Percentiles rank a stretch among this genome's conserved stretches.
Conservation (phyloP, 2,113 vertebrate genomes). For the Harpagus bidentatus region DNA sequence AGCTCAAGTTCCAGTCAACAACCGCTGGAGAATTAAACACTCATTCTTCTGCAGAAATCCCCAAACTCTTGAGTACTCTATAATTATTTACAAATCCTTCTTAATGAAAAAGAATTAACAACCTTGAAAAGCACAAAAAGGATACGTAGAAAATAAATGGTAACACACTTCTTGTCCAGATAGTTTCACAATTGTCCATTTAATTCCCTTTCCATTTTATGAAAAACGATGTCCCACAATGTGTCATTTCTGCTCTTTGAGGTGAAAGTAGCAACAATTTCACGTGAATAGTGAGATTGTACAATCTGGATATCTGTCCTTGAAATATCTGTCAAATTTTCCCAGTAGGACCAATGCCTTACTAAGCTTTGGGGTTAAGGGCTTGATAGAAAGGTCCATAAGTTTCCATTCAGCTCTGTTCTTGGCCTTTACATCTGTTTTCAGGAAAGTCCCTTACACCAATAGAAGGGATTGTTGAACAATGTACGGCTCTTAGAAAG, state of each 20-base stretch:
- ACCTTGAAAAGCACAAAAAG: not conserved
- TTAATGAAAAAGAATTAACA: not conserved
- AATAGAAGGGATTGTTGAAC: not conserved
- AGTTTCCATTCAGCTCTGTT: not conserved
- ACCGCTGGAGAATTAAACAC: not conserved
- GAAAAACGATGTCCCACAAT: not conserved
- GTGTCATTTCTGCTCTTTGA: not conserved
- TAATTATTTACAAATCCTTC: not conserved
- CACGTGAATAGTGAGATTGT: not conserved
- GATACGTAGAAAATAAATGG: not conserved
- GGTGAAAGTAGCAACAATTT: not conserved
- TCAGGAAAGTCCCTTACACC: not conserved
- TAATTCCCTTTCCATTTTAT: not conserved
- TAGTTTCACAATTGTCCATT: not conserved
- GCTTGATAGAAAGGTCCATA: not conserved
- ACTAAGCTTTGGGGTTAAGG: not conserved
- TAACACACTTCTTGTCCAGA: not conserved
- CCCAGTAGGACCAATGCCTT: not conserved
- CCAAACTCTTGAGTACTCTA: not conserved
- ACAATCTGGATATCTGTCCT: not conserved
- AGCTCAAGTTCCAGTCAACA: not conserved
- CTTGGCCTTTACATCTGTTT: not conserved
- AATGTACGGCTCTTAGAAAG: accelerated
- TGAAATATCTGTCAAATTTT: not conserved
- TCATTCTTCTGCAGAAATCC: not conserved